Evolutionary conservation across 2,797 vertebrate genomes (phyloP), one percentile per base, ranked within the genome.

Genomic region (Falco cherrug): DNA sequence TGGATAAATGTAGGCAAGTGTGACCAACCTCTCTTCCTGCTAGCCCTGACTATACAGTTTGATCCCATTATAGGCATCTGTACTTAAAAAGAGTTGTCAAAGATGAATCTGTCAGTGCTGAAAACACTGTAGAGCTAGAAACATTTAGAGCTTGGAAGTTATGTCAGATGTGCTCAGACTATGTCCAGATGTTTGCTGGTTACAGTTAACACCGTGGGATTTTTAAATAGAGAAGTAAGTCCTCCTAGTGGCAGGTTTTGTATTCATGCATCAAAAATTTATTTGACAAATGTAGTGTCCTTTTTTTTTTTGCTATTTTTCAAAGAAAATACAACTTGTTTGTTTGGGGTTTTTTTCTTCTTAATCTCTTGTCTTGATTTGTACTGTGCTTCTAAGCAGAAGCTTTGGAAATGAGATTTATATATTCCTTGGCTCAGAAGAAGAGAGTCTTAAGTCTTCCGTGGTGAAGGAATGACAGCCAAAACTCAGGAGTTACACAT

Each of bases 1-100:
- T 99, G 99, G 99, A 99, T 99, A 97, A 99, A 99, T 98, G 98
- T 99, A 97, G 99, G 99, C 99, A 98, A 99, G 98, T 97, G 85
- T 88, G 85, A 96, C 94, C 68, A 75, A 7, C 37, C 4, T 26
- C 25, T 91, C 10, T 81, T 94, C 24, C 33, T 43, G 5, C 21
- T 64, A 73, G 9, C 13, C 31, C 16, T 50, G 26, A n/a, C 20
- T 89, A 15, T 71, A 24, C 0, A 43, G 19, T 88, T 88, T 84
- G 17, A 29, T 50, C 8, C 8, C 16, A 0, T 78, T 68, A 26
- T 33, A 57, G n/a, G n/a, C 57, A 57, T 35, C 26, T 75, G 10
- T 84, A 28, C 14, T 60, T 68, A 5, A 47, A 69, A 80, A 57
- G 5, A 51, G 3, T 35, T 31, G 8, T 41, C 31, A 48, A 21